Conservation (phyloP, 2,888 invertebrate genomes). For the Chrysina gloriosa region DNA sequence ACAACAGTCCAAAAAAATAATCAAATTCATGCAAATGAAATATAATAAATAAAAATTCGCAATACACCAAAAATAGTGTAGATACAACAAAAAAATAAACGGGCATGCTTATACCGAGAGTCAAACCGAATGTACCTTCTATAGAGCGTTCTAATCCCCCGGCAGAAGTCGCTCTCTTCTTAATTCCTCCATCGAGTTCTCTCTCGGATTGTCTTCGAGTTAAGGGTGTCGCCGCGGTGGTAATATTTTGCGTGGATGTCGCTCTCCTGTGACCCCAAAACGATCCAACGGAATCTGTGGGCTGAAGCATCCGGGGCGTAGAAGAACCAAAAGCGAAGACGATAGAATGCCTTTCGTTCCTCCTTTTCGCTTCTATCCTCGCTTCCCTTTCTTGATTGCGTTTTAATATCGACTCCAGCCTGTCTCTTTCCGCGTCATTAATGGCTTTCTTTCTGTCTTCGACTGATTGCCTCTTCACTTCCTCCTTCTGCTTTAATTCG, state of each 20-base stretch:
- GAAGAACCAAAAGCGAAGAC: constrained; percentile 94
- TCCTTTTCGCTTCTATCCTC: constrained; percentile 79
- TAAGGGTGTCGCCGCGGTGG: constrained; percentile 76
- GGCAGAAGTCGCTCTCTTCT: constrained; percentile 82
- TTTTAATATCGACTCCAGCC: constrained; percentile 86
- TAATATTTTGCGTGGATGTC: constrained; percentile 91
- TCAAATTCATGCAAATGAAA: constrained; percentile 13
- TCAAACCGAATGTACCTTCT: constrained; percentile 66
- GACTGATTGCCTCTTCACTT: constrained; percentile 76
- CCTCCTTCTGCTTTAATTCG: constrained; percentile 83
- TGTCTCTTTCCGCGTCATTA: constrained; percentile 88
- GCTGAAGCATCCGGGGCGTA: constrained; percentile 87
- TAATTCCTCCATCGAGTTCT: constrained; percentile 78
- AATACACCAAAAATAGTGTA: constrained; percentile 1
- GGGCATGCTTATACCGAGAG: not conserved
- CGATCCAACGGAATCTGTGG: constrained; percentile 80
- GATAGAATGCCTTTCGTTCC: constrained; percentile 78
- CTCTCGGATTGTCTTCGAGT: constrained; percentile 88
- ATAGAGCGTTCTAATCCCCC: constrained; percentile 76
- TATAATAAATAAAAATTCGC: too few species aligned
- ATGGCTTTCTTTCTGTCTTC: constrained; percentile 91
- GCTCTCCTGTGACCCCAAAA: constrained; percentile 91
- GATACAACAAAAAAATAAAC: too few species aligned
- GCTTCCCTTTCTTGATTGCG: constrained; percentile 87
- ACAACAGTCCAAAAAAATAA: constrained; percentile 31